Base-by-base conservation (phyloP, 2,888 invertebrate genomes). In the Allacma fusca region DNA sequence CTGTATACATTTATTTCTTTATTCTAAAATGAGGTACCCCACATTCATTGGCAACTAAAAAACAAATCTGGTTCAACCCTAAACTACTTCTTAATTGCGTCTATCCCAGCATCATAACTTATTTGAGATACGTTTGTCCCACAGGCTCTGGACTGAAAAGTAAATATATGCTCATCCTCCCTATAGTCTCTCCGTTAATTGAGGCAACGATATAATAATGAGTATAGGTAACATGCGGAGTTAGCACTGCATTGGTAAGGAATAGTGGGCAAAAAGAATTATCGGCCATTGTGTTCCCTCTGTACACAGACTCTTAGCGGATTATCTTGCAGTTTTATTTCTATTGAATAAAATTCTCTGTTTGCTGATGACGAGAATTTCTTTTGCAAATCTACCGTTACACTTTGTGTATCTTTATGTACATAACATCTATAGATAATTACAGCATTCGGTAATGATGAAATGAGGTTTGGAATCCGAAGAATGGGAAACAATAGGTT, bases 391-490 rank as follows among this genome's bases (percentile, higher is more conserved):
- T 50, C 1, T n/a, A 16, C 50, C 50, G 50, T 50, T 50, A 50
- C 2, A 50, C n/a, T n/a, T 50, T 50, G 50, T 19, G n/a, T 50
- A 50, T 50, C 1, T 50, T 13, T 19, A 50, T 16, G 5, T 16
- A 16, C n/a, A n/a, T 34, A 9, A 34, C 16, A 50, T n/a, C 50
- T 50, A 16, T 9, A n/a, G 16, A 50, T 50, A 50, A 16, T 16
- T 1, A 12, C 9, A 34, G 34, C 34, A 34, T 34, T 34, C 34
- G 34, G 50, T 13, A 50, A 50, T 50, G 50, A 13, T 50, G 50
- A 50, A 50, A 50, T 50, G 50, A 50, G 50, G n/a, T 34, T 34
- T n/a, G 50, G n/a, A 50, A 50, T 50, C 50, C 50, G n/a, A 50
- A 13, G 50, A 19, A 13, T 19, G 50, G n/a, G 50, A 50, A 50